Evolutionary conservation across 2,797 vertebrate species (phyloP), one percentile per base, ranked within the genome.

Genomic region (Helostoma temminkii): DNA sequence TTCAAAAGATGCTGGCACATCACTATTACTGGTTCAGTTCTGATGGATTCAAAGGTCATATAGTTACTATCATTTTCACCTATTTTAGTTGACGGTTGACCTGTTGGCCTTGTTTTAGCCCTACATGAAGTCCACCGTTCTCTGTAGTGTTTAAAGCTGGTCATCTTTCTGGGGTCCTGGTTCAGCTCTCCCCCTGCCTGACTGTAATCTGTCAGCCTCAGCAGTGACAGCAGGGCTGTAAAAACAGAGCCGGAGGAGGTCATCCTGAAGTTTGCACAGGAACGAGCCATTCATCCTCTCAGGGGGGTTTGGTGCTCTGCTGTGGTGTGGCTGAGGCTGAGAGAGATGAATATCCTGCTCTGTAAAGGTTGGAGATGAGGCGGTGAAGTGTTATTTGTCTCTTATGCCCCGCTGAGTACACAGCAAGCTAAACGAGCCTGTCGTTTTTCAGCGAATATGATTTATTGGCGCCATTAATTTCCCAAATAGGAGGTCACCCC

Each of bases 291-390:
- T 81, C 76, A 73, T 88, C 76, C 71, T 84, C 81, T 71, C 39
- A 0, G 56, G 59, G 37, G 80, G 32, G 36, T 50, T 79, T n/a
- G 66, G 61, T 74, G 2, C 59, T 76, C 60, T 18, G 61, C 72
- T 57, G 81, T 34, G 81, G 71, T 52, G 67, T 63, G 54, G n/a
- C 57, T 11, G 62, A 74, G 71, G 74, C 74, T 39, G 64, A 76
- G 70, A 42, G 82, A 88, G 90, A 92, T 91, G 81, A 88, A 91
- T 90, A 71, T 84, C 49, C 75, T 11, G 58, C 71, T 61, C 72
- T 87, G 71, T 76, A 75, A 82, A 87, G 72, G 83, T 83, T 78
- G 73, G 53, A 55, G 85, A 88, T 80, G 86, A 82, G 73, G 73
- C 79, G 19, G 41, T 71, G 78, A 60, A 65, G 74, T 48, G 64